Percentiles rank a stretch among this genome's conserved stretches.
These are phyloP conservation scores for Carassius carassius DNA, from an alignment of 2,113 vertebrate species.

Conservation along the genomic window DNA sequence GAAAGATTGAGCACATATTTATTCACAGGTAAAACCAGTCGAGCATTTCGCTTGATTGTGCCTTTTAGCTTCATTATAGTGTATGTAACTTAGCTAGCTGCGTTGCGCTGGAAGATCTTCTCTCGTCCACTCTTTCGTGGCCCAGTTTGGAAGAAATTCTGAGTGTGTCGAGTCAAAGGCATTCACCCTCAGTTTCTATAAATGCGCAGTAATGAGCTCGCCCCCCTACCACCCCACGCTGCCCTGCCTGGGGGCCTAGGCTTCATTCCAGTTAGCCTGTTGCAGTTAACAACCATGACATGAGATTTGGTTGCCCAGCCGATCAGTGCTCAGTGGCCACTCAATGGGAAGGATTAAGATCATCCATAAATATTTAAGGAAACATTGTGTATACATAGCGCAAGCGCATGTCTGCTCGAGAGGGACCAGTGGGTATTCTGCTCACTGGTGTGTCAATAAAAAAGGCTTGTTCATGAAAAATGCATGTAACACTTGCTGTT, in stretches of 20 bases:
- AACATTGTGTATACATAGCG: slow-evolving; percentile 18
- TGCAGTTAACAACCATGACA: slow-evolving; percentile 71
- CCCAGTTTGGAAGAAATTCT: slow-evolving; percentile 49
- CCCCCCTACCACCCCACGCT: slow-evolving; percentile 41
- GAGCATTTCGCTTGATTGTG: neutral
- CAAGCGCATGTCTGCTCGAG: neutral
- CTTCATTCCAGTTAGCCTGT: slow-evolving; percentile 73
- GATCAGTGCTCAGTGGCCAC: slow-evolving; percentile 58
- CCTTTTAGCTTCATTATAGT: neutral
- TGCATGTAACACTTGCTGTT: slow-evolving; percentile 21
- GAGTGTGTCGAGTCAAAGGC: slow-evolving; percentile 58
- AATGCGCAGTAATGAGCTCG: slow-evolving; percentile 51
- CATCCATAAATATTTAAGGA: slow-evolving; percentile 48
- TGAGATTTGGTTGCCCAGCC: slow-evolving; percentile 70
- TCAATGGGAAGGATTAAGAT: slow-evolving; percentile 52
- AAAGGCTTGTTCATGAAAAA: slow-evolving; percentile 31
- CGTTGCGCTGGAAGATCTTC: neutral
- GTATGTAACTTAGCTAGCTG: neutral
- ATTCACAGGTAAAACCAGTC: slow-evolving; percentile 37
- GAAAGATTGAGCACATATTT: slow-evolving; percentile 31
- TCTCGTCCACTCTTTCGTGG: slow-evolving; percentile 12
- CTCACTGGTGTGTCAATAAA: slow-evolving; percentile 33
- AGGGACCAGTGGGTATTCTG: neutral
- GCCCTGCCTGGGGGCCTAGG: slow-evolving; percentile 55
- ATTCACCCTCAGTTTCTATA: slow-evolving; percentile 58